phyloP scores from a whole-genome alignment of 2,797 vertebrate genomes.

The Coranthus polyacanthus region DNA sequence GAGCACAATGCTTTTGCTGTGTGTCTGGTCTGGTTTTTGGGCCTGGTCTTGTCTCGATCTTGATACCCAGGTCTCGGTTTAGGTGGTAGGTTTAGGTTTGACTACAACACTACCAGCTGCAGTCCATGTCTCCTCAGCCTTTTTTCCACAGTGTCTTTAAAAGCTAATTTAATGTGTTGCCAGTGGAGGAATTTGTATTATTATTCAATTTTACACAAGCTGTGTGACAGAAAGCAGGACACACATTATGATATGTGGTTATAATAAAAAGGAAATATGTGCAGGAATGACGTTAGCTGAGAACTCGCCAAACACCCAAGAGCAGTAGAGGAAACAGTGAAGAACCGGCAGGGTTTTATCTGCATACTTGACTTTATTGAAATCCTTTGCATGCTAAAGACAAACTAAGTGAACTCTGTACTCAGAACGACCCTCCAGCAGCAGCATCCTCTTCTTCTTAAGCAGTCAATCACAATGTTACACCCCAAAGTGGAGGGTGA shows the following conservation, averaged over 20 bases:
- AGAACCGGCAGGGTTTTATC: slow-evolving; percentile 45
- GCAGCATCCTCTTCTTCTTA: slow-evolving; percentile 11
- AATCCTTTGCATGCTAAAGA: slow-evolving; percentile 32
- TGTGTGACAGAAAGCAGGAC: slow-evolving; percentile 19
- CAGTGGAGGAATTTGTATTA: slow-evolving; percentile 32
- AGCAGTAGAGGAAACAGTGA: slow-evolving; percentile 32
- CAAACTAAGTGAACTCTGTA: slow-evolving; percentile 41
- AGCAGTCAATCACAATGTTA: slow-evolving; percentile 50
- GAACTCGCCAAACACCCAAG: slow-evolving; percentile 2
- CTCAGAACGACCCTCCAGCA: slow-evolving; percentile 41
- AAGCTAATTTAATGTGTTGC: slow-evolving; percentile 14
- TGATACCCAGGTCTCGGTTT: too few species aligned
- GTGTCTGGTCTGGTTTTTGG: too few species aligned
- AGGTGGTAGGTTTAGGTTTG: too few species aligned
- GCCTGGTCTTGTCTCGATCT: too few species aligned
- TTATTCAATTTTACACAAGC: slow-evolving; percentile 30
- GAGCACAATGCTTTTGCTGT: too few species aligned
- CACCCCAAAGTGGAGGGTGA: slow-evolving; percentile 27
- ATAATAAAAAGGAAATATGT: slow-evolving; percentile 30
- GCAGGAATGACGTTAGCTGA: slow-evolving; percentile 18
- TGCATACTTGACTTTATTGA: slow-evolving; percentile 44
- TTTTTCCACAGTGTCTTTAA: slow-evolving; percentile 11
- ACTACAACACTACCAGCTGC: not conserved
- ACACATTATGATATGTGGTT: slow-evolving; percentile 27
- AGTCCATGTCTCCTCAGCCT: slow-evolving; percentile 6